phyloP scores from a whole-genome alignment of 2,888 invertebrate genomes.

The Tiliacea aurago region DNA sequence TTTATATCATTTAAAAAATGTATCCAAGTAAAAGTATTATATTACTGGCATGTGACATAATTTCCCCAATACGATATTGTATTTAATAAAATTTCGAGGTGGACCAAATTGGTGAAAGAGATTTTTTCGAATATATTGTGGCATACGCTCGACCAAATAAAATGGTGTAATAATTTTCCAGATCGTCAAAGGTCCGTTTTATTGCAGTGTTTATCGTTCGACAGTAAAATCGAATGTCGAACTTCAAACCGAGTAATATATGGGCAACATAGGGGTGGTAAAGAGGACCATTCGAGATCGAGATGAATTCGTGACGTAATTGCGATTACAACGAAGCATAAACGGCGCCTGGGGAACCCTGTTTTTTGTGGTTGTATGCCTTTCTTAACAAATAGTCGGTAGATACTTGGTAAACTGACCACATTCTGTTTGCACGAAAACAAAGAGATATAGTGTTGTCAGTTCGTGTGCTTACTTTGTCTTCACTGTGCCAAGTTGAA shows the following conservation, averaged over 20 bases:
- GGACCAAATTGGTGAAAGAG: conserved; percentile 30
- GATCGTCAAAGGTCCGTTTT: conserved; percentile 51
- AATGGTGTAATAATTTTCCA: conserved; percentile 58
- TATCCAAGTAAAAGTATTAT: neutral
- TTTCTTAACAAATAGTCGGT: conserved; percentile 37
- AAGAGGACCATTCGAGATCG: conserved; percentile 17
- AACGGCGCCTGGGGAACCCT: conserved; percentile 10
- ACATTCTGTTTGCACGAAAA: conserved; percentile 27
- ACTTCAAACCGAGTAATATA: conserved; percentile 39
- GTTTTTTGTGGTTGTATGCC: conserved; percentile 23
- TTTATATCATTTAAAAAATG: too few relatives aligned
- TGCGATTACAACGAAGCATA: conserved; percentile 29
- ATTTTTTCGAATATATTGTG: conserved; percentile 48
- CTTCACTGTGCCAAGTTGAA: neutral
- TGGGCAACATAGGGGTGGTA: conserved; percentile 31
- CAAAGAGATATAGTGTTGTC: neutral
- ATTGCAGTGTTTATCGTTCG: conserved; percentile 57
- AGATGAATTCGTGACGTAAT: conserved; percentile 46
- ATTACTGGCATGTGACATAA: neutral
- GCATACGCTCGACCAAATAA: conserved; percentile 54
- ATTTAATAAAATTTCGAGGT: conserved; percentile 22
- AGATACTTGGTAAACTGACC: conserved; percentile 21
- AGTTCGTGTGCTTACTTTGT: too few relatives aligned
- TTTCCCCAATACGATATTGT: neutral
- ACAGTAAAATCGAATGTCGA: conserved; percentile 53